phyloP scores from a whole-genome alignment of 92 coral and sea anemone species.

The Porites cylindrica region DNA sequence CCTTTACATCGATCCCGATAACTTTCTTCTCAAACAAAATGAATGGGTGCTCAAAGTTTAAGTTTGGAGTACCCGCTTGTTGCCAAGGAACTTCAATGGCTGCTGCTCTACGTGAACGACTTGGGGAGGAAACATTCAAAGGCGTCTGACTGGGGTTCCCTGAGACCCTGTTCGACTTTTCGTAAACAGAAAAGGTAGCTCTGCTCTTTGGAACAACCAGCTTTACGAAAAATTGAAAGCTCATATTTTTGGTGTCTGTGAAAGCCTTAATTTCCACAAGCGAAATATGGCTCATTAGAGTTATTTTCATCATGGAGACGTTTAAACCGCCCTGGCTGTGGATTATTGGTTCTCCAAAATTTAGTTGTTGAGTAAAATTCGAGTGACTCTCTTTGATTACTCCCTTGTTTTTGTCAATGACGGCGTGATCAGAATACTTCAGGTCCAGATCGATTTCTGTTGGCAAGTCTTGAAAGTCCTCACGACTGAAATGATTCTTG shows the following conservation, averaged over 20 bases:
- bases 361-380: neutral
- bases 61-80: too few species aligned
- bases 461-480: conserved; percentile 15
- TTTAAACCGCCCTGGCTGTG: neutral
- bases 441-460: neutral
- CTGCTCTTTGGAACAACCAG: neutral
- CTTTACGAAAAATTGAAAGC: conserved; percentile 9
- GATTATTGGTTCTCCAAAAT: neutral
- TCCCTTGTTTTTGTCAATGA: neutral
- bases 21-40: neutral
- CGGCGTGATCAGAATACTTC: neutral
- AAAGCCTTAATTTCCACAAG: conserved; percentile 20
- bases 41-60: too few species aligned
- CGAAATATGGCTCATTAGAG: conserved; percentile 19
- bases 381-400: neutral
- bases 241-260: conserved; percentile 10
- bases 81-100: too few species aligned
- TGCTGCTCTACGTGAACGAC: neutral
- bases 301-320: neutral
- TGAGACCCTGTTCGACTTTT: neutral
- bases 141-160: neutral
- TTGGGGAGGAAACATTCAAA: too few species aligned
- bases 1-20: neutral
- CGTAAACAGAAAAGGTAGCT: neutral
- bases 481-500: conserved; percentile 27